Evolutionary conservation across 2,113 vertebrate species (phyloP), one percentile per base, ranked within the genome.

Genomic region (Apus apus): DNA sequence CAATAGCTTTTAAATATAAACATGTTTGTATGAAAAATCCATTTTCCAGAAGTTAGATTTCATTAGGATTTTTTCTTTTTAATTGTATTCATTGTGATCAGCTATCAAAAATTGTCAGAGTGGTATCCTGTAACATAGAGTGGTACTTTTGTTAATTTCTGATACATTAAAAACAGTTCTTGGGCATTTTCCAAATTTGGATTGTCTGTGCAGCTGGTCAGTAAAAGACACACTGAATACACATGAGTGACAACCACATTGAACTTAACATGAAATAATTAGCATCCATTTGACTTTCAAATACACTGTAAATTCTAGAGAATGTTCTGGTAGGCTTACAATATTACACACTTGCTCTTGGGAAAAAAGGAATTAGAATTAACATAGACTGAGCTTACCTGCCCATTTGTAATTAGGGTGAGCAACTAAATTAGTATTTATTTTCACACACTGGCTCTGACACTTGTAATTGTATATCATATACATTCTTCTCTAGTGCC

Each of bases 261-360:
- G 62, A 94, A 88, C 62, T 82, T 79, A 71, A 72, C 17, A 68
- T 32, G 6, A 94, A 94, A 89, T 65, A 57, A 87, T 82, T 80
- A 77, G 21, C 16, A 87, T 65, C 19, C 18, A 78, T 76, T 83
- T 93, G 62, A 75, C 56, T 96, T 94, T 46, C 46, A 70, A 92
- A 73, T 72, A 77, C 5, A 19, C 2, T 40, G 30, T 45, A 51
- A 73, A 48, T 53, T 58, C 54, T 67, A 76, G 6, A 71, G 61
- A 68, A 6, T 38, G 25, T 46, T 74, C 53, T 56, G 25, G 43
- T 20, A 51, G 4, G 19, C 50, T 87, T 88, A 57, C 3, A 3
- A 30, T 25, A 87, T 7, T 6, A 36, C 29, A 60, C 25, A 71
- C 6, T 34, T 68, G 15, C 56, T 68, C 48, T 54, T 62, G 29